Evolutionary conservation across 2,888 invertebrate genomes (phyloP).

Genomic region (Octonoba sinensis): DNA sequence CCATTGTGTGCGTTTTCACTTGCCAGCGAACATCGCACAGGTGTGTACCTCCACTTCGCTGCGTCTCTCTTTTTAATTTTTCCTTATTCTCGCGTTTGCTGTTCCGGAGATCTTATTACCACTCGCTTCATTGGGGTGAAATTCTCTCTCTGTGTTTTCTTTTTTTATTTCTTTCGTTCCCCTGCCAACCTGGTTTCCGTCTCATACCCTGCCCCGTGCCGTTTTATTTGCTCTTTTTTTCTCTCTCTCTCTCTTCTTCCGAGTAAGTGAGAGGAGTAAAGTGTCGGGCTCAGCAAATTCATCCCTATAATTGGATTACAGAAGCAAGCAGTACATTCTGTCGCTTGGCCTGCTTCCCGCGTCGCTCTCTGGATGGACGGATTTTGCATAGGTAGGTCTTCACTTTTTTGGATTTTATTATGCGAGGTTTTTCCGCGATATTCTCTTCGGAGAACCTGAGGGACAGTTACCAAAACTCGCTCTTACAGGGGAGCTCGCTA

Average conservation of each 20-base stretch:
- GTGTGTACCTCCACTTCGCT: background rate
- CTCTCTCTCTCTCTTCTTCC: background rate
- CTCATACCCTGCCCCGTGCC: background rate
- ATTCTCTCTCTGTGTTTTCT: background rate
- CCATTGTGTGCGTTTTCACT: slow-evolving; percentile 11
- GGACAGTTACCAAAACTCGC: background rate
- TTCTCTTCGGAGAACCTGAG: background rate
- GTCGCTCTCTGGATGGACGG: slow-evolving; percentile 5
- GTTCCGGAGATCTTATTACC: slow-evolving; percentile 9
- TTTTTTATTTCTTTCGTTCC: background rate
- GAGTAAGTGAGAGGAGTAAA: slow-evolving; percentile 19
- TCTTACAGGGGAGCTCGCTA: too few species aligned
- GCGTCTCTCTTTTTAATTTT: background rate
- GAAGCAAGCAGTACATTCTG: background rate
- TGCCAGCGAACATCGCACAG: slow-evolving; percentile 9
- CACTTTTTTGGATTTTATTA: background rate
- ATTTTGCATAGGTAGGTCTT: slow-evolving; percentile 35
- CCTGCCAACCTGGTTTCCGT: background rate
- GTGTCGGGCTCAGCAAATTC: slow-evolving; percentile 36
- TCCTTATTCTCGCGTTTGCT: background rate
- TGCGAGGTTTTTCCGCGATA: background rate
- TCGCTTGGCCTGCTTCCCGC: slow-evolving; percentile 10
- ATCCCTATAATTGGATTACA: slow-evolving; percentile 45
- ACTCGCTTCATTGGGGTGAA: slow-evolving; percentile 25
- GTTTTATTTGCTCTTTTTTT: slow-evolving; percentile 9